Percentiles rank a stretch among this genome's conserved stretches.
These are phyloP conservation scores for Temnothorax nylanderi DNA, from an alignment of 1,140 invertebrate genomes.

Conservation along the genomic window DNA sequence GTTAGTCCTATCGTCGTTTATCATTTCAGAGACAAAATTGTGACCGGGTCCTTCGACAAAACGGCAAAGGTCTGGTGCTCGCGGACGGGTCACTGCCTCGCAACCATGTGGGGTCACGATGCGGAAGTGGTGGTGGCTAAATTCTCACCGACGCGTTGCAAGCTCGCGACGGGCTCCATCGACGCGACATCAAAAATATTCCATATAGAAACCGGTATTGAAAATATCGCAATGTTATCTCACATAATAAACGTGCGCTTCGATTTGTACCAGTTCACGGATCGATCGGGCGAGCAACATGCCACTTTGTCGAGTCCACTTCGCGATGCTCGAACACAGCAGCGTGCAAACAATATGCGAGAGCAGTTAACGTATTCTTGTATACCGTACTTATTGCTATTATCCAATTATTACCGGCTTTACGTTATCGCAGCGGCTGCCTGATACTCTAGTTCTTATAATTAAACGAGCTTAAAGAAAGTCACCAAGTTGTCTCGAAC, in stretches of 20 bases:
- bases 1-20: background rate
- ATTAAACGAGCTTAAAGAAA: conserved; percentile 30
- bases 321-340: background rate
- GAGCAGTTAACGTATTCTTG: background rate
- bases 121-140: conserved; percentile 90
- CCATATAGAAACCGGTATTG: conserved; percentile 83
- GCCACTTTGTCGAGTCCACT: background rate
- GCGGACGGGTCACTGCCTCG: conserved; percentile 88
- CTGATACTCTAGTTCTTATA: background rate
- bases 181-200: conserved; percentile 91
- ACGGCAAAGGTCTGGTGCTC: conserved; percentile 91
- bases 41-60: conserved; percentile 93
- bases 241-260: conserved; percentile 30
- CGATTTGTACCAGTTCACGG: background rate
- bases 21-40: conserved; percentile 88
- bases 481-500: background rate
- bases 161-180: conserved; percentile 91
- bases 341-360: background rate
- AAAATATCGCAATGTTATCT: conserved; percentile 32
- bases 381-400: background rate
- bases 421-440: background rate
- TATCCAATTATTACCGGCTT: conserved; percentile 7
- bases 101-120: conserved; percentile 90
- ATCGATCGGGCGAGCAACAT: conserved; percentile 1
- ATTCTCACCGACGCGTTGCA: conserved; percentile 88